phyloP scores from a whole-genome alignment of 2,888 invertebrate genomes.

The Dione juno region DNA sequence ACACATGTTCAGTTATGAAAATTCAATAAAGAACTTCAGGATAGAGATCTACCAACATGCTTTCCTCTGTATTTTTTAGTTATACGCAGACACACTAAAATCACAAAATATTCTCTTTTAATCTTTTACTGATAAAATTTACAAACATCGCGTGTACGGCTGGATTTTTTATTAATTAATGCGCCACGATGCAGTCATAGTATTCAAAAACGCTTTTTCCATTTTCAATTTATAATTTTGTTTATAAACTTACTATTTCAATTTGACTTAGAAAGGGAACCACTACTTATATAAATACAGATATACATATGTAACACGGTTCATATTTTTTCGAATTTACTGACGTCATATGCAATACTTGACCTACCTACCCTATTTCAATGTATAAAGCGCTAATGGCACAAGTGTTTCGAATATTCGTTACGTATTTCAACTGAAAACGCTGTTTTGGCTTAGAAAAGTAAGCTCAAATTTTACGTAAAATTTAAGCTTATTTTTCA shows the following conservation, averaged over 20 bases:
- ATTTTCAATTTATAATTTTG: conserved; percentile 1
- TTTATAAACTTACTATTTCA: not conserved
- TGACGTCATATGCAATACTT: conserved; percentile 17
- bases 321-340: conserved; percentile 8
- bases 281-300: not conserved
- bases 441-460: not conserved
- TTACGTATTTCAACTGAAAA: conserved; percentile 1
- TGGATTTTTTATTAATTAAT: not conserved
- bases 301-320: not conserved
- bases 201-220: not conserved
- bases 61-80: no score
- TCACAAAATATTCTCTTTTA: no score
- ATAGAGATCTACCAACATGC: no score
- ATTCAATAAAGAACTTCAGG: no score
- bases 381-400: conserved; percentile 18
- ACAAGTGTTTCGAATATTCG: conserved; percentile 14
- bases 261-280: not conserved
- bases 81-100: no score
- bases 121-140: no score
- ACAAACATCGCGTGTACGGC: not conserved
- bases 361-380: conserved; percentile 21
- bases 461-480: not conserved
- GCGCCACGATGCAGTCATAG: not conserved
- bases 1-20: no score
- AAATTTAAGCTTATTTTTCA: not conserved